Base-by-base conservation (phyloP, 2,888 invertebrate species). In the Congeria kusceri region DNA sequence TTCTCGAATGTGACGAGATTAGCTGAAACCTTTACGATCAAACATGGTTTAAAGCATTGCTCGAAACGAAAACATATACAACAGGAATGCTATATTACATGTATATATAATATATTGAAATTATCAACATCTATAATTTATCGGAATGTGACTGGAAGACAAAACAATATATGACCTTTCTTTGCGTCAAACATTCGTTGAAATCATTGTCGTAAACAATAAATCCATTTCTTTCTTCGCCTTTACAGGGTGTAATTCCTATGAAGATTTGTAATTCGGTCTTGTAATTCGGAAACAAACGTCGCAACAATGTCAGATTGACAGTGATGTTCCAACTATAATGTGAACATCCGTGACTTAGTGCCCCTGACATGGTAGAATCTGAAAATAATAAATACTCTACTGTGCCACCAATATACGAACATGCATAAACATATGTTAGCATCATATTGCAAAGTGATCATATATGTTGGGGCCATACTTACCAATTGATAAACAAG, bases 321-420 rank as follows among this genome's bases (percentile, higher is more conserved):
- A 68, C 29, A 3, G 58, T 58, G 11, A 68, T 29, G 20, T 68
- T 59, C 68, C 68, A 68, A 11, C 68, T 59, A 5, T n/a, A 25
- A 27, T 15, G 59, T n/a, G 68, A 58, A 47, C 68, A 68, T 0
- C 68, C 46, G n/a, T 25, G 47, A 29, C 20, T 5, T 29, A 68
- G 20, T 13, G 49, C 47, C 4, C 46, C 15, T 28, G n/a, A 27
- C 59, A 27, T 57, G n/a, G 53, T 53, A 20, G 53, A 53, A 23
- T 53, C 53, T 25, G 2, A 53, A 53, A 11, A 20, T 53, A 23
- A 53, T 9, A 53, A 15, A 3, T 15, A 39, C 39, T 13, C 1
- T 39, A 39, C 1, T 7, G 9, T 39, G 15, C 39, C 9, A 11
- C 11, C 9, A 39, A 39, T 39, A 39, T 5, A 39, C 39, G 39